Conservation (phyloP, 2,888 invertebrate species). For the Galerucella calmariensis region DNA sequence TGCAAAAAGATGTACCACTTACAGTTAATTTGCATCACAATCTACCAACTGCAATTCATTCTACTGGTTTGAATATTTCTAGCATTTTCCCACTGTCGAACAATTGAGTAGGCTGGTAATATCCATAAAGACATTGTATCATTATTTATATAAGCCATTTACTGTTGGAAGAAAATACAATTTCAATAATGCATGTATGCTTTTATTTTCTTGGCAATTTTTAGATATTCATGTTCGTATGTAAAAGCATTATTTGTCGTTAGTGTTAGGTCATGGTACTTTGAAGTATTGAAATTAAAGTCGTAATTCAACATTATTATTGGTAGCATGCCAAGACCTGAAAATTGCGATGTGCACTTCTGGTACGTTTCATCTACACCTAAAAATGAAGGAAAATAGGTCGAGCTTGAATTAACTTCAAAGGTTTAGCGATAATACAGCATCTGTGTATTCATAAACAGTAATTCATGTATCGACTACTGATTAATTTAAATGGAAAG, state of each 20-base stretch:
- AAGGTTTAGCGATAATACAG: neutral
- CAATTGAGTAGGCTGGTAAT: too few species aligned
- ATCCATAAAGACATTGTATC: too few species aligned
- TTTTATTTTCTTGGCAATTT: neutral
- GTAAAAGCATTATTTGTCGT: neutral
- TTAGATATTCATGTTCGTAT: neutral
- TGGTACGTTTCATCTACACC: constrained; percentile 3
- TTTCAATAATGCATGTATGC: neutral
- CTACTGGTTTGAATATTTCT: too few species aligned
- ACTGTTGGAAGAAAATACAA: too few species aligned
- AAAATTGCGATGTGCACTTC: constrained; percentile 3
- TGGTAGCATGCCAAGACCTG: constrained; percentile 1
- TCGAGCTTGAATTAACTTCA: neutral
- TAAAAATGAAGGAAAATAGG: neutral
- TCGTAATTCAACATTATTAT: constrained; percentile 6
- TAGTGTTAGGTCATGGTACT: neutral
- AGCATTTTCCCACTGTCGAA: too few species aligned
- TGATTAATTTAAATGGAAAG: neutral
- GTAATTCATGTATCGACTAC: neutral
- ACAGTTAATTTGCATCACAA: too few species aligned
- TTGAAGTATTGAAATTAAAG: neutral
- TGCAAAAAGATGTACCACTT: too few species aligned
- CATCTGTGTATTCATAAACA: neutral
- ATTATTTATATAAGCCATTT: too few species aligned
- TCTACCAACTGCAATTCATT: too few species aligned